Evolutionary conservation across 1,140 invertebrate genomes (phyloP).

Genomic region (Pollicipes pollicipes): DNA sequence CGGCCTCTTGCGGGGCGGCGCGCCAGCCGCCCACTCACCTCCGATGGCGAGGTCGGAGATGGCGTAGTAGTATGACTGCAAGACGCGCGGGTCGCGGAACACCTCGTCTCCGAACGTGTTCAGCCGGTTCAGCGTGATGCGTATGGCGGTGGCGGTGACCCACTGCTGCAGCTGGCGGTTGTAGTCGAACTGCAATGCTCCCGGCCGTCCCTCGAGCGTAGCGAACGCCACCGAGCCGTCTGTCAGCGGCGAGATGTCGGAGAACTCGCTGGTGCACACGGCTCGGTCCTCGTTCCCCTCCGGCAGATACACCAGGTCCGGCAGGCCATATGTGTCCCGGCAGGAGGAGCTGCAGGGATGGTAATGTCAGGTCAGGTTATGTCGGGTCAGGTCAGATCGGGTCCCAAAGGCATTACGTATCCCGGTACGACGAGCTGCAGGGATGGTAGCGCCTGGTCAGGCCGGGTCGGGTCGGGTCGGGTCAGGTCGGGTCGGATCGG

Average conservation of each 20-base stretch:
- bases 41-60: slow-evolving; percentile 91
- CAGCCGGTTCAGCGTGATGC: slow-evolving; percentile 69
- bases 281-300: slow-evolving; percentile 64
- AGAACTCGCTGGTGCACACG: slow-evolving; percentile 88
- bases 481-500: slow-evolving; percentile 9
- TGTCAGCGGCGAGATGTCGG: slow-evolving; percentile 86
- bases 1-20: not conserved
- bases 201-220: slow-evolving; percentile 83
- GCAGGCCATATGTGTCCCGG: slow-evolving; percentile 66
- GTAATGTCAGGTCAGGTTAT: slow-evolving; percentile 19
- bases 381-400: slow-evolving; percentile 7
- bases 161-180: slow-evolving; percentile 82
- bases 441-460: not conserved
- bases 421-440: not conserved
- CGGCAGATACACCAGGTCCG: slow-evolving; percentile 47
- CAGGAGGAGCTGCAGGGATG: slow-evolving; percentile 73
- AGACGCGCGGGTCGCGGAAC: slow-evolving; percentile 75
- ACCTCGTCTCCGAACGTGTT: slow-evolving; percentile 98
- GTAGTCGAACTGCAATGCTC: slow-evolving; percentile 74
- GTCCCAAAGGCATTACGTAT: too few species aligned
- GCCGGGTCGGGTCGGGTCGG: slow-evolving; percentile 13
- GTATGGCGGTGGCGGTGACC: slow-evolving; percentile 89
- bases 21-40: slow-evolving; percentile 30
- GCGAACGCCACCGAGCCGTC: slow-evolving; percentile 93
- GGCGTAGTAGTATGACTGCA: slow-evolving; percentile 94